A percentile compares a stretch with the other conserved stretches of the same genome.
Evolutionary conservation across 2,797 vertebrate species (phyloP).

Genomic region (Margarornis squamiger): DNA sequence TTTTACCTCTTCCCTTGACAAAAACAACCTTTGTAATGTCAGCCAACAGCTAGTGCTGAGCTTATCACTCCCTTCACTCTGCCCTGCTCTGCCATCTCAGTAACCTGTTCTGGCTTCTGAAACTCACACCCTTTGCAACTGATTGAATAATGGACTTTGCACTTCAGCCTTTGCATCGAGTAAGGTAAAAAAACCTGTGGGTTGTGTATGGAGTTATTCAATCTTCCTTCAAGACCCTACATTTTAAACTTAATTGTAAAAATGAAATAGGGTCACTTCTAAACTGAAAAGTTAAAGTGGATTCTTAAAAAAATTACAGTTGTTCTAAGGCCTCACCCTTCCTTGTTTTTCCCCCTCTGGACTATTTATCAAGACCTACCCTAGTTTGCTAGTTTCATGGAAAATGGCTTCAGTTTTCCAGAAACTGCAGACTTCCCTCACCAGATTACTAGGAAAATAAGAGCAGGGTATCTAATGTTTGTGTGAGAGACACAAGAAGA

Average conservation of each 20-base stretch:
- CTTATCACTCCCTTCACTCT: constrained; percentile 46
- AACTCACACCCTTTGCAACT: constrained; percentile 47
- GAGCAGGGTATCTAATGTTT: background rate
- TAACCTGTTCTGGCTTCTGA: constrained; percentile 57
- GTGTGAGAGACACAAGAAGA: background rate
- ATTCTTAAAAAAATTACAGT: background rate
- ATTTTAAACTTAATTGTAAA: background rate
- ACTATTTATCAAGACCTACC: background rate
- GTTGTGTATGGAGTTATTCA: background rate
- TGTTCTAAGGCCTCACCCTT: background rate
- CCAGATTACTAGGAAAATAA: background rate
- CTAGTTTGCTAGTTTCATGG: background rate
- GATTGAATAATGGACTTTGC: constrained; percentile 44
- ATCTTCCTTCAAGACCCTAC: background rate
- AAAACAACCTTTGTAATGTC: constrained; percentile 58
- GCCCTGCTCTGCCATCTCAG: background rate
- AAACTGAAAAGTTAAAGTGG: background rate
- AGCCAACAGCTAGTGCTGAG: constrained; percentile 36
- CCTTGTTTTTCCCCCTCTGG: background rate
- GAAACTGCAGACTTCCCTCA: background rate
- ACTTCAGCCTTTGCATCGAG: background rate
- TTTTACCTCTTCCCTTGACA: constrained; percentile 19
- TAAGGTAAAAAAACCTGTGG: background rate
- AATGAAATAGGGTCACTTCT: background rate
- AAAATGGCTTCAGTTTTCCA: background rate